Base-by-base conservation (phyloP, 2,113 vertebrate genomes). In the Sebastes fasciatus region DNA sequence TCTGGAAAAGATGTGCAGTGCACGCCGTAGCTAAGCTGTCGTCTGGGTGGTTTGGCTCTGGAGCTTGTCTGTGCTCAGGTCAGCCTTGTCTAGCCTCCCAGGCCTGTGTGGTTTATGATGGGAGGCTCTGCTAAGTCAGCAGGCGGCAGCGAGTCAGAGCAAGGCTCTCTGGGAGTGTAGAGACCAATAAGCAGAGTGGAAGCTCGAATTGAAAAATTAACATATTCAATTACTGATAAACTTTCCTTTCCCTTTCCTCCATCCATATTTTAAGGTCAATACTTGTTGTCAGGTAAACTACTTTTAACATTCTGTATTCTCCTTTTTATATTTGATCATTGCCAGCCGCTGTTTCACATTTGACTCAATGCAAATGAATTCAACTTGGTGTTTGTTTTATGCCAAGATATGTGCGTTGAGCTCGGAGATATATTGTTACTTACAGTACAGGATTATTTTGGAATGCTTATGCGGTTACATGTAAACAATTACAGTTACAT, bases 91-190 rank as follows among this genome's bases (percentile, higher is more conserved):
- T 91, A 68, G 89, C 85, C 91, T 91, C 90, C 77, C 68, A 57
- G 82, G 84, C 80, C 89, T 88, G 85, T 90, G 91, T 89, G 89
- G 89, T 94, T 94, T 92, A 92, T 79, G 92, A 87, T 74, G 90
- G 89, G 86, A 88, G 74, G 75, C 79, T 80, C 80, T 92, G 93
- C 92, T 74, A 78, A 91, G 91, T 96, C 92, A 94, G 94, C 93
- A 92, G 82, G 85, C 89, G 86, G 71, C 34, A 34, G 34, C 92
- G 70, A 89, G 93, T 92, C 85, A 14, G 67, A 86, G 88, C 95
- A 93, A 79, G 92, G 92, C 78, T 84, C 42, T 80, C 73, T 70
- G 71, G 66, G 66, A 84, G 65, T 61, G 69, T n/a, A 69, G 14
- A 74, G 52, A 65, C 78, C 78, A 80, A 75, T 61, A 77, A 54